Base-by-base conservation (phyloP, 2,797 vertebrate genomes). In the Myotis pilosus region DNA sequence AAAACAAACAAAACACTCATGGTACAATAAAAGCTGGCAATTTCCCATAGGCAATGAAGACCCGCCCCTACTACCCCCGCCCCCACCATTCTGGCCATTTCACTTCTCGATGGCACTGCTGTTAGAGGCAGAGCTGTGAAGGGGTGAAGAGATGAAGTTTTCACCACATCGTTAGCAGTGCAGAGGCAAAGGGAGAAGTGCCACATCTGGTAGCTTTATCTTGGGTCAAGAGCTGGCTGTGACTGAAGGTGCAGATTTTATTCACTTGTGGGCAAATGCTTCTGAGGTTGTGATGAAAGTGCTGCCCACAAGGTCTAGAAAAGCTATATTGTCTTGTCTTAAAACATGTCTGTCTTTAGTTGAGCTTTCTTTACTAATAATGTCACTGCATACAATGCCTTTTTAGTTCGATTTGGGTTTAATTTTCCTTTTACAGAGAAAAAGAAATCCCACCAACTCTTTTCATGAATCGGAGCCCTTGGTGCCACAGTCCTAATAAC, bases 341-440 rank as follows among this genome's bases (percentile, higher is more conserved):
- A 16, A 76, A 83, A 71, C 15, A 22, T 7, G 12, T 79, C 60
- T 85, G 22, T 30, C 25, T 75, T 44, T 69, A n/a, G 78, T 44
- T 55, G n/a, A n/a, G 36, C 0, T 53, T 44, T 74, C 41, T 72
- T 41, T 44, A n/a, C 25, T 62, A 57, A 55, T 62, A 57, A 55
- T 10, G 0, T 5, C 13, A 64, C 41, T 38, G 28, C 33, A 69
- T 25, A 66, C 57, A 76, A 72, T 86, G 33, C 1, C 41, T 84
- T 92, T 82, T 10, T 15, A 33, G 23, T 89, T 94, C 66, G 92
- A 85, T 33, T 41, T 72, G 10, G n/a, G 11, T 25, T 87, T 20
- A 64, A 44, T 75, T 92, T 97, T 97, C 95, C 49, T 94, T 87
- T 96, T 82, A 30, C 94, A 98, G 98, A 94, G 95, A 93, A 96